Evolutionary conservation across 2,797 vertebrate species (phyloP).

Genomic region (Geotrypetes seraphini): DNA sequence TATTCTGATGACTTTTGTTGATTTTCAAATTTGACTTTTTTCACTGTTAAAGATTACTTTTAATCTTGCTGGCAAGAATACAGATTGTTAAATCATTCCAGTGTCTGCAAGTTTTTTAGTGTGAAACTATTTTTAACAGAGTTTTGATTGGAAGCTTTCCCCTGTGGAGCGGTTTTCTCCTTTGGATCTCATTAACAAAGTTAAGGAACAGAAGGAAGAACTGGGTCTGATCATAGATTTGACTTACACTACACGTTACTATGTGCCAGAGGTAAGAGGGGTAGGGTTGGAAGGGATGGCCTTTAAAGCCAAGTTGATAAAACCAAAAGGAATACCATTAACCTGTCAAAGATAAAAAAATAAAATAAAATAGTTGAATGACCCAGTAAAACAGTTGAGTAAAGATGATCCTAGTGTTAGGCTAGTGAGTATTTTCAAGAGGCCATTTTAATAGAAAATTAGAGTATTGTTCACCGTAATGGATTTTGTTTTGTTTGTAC

Average conservation of each 20-base stretch:
- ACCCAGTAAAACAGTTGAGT: too few species aligned
- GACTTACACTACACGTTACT: conserved; percentile 77
- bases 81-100: neutral
- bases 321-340: too few species aligned
- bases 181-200: conserved; percentile 56
- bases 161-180: conserved; percentile 59
- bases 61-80: neutral
- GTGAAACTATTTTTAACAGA: conserved; percentile 21
- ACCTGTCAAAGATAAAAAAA: too few species aligned
- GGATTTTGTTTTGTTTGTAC: too few species aligned
- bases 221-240: conserved; percentile 84
- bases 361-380: too few species aligned
- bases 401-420: too few species aligned
- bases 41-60: neutral
- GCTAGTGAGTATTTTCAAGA: too few species aligned
- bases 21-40: rapidly evolving
- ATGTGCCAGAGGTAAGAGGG: conserved; percentile 43
- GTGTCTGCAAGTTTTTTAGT: rapidly evolving
- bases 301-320: neutral
- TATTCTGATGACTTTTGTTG: rapidly evolving
- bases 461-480: too few species aligned
- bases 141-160: conserved; percentile 43
- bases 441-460: too few species aligned
- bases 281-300: neutral
- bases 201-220: conserved; percentile 58